A percentile compares a stretch with the other conserved stretches of the same genome.
Conservation (phyloP, 2,797 vertebrate genomes). For the Mus caroli region DNA sequence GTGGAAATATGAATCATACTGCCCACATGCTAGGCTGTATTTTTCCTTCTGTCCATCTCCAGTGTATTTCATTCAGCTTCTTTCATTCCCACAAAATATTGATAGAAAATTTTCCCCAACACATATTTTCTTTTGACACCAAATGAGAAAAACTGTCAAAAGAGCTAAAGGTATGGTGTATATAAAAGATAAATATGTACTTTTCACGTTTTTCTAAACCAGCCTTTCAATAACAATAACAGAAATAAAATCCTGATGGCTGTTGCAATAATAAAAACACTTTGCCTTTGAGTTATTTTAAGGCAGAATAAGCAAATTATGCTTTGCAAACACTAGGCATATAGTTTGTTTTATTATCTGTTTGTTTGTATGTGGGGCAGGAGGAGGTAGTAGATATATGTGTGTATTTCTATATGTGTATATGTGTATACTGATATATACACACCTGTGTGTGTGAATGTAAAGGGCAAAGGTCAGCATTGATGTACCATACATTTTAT, state of each 20-base stretch:
- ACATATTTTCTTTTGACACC: constrained; percentile 79
- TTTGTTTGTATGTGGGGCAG: neutral
- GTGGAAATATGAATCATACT: constrained; percentile 66
- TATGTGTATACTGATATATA: neutral
- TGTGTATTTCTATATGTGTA: neutral
- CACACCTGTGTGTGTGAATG: neutral
- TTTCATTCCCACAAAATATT: constrained; percentile 76
- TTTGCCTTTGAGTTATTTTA: constrained; percentile 65
- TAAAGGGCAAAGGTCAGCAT: neutral
- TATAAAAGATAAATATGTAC: constrained; percentile 73
- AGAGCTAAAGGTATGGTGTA: constrained; percentile 53
- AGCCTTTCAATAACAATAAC: constrained; percentile 70
- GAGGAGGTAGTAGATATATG: neutral
- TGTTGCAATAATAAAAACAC: constrained; percentile 66
- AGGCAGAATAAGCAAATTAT: constrained; percentile 50
- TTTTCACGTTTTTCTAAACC: constrained; percentile 66
- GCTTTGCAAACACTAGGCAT: neutral
- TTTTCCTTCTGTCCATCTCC: constrained; percentile 71
- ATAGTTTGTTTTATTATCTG: neutral
- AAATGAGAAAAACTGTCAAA: constrained; percentile 71
- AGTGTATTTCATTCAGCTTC: constrained; percentile 50
- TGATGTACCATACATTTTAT: neutral
- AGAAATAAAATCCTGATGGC: constrained; percentile 68
- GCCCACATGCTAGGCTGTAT: neutral
- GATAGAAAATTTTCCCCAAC: constrained; percentile 70